These are phyloP conservation scores for Mus minutoides DNA, from an alignment of 2,797 vertebrate species.

Conservation along the genomic window DNA sequence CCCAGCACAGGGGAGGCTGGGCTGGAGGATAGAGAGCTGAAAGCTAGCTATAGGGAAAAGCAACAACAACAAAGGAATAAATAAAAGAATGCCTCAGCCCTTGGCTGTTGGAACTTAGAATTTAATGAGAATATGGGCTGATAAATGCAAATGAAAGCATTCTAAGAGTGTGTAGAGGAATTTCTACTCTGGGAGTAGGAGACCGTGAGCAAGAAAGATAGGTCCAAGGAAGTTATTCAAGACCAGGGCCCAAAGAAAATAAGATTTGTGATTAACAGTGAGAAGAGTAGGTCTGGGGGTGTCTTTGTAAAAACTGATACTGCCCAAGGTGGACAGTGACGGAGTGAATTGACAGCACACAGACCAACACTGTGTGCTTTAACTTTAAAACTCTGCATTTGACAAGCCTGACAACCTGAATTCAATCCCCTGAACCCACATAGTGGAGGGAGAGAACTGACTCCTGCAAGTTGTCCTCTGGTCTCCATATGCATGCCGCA, in stretches of 20 bases:
- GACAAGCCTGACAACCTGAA: background rate
- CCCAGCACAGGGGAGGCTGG: background rate
- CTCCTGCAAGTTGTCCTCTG: background rate
- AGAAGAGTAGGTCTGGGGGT: background rate
- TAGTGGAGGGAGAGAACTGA: background rate
- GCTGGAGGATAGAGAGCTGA: background rate
- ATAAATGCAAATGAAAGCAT: slow-evolving; percentile 17
- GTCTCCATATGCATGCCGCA: background rate
- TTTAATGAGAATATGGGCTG: slow-evolving; percentile 12
- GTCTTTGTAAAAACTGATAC: background rate
- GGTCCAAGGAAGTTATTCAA: background rate
- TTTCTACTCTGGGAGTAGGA: background rate
- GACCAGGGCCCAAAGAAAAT: slow-evolving; percentile 2
- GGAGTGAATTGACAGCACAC: background rate
- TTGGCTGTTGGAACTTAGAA: background rate
- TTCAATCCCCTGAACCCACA: background rate
- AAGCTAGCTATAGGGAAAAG: background rate
- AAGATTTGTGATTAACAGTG: slow-evolving; percentile 24
- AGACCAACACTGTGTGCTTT: slow-evolving; percentile 23
- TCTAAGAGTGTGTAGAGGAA: background rate
- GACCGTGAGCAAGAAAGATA: background rate
- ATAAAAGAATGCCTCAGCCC: background rate
- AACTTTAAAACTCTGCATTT: slow-evolving; percentile 8
- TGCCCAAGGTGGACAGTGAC: background rate
- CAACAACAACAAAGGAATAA: background rate